Percentiles rank a stretch among this genome's conserved stretches.
Conservation (phyloP, 1,140 invertebrate genomes). For the Formica selysi region DNA sequence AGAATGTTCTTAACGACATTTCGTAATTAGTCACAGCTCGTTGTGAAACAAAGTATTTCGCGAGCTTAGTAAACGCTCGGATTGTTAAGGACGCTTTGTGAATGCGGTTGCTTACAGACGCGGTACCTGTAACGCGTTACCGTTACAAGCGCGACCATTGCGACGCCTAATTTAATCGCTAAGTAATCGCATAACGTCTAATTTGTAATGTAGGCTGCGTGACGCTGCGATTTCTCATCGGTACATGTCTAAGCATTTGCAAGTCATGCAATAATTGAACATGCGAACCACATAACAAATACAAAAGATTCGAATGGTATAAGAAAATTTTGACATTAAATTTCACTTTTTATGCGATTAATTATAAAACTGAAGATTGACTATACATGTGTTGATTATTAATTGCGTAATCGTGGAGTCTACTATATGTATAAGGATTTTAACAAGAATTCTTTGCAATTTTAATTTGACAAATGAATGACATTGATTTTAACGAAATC, state of each 20-base stretch:
- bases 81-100: slow-evolving; percentile 59
- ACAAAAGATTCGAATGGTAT: slow-evolving; percentile 6
- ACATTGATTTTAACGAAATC: not conserved
- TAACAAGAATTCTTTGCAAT: not conserved
- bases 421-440: not conserved
- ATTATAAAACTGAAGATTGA: not conserved
- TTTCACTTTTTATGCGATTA: not conserved
- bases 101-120: slow-evolving; percentile 49
- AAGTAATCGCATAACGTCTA: slow-evolving; percentile 73
- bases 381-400: not conserved
- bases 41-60: slow-evolving; percentile 59
- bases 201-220: slow-evolving; percentile 73
- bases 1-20: slow-evolving; percentile 61
- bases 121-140: slow-evolving; percentile 23
- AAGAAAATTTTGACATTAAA: slow-evolving; percentile 22
- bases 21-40: slow-evolving; percentile 62
- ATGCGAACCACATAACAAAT: slow-evolving; percentile 41
- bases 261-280: slow-evolving; percentile 68
- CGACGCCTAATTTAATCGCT: slow-evolving; percentile 71
- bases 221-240: slow-evolving; percentile 54
- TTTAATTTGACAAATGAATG: not conserved
- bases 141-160: slow-evolving; percentile 46
- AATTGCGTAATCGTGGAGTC: not conserved
- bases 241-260: slow-evolving; percentile 67
- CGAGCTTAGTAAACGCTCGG: slow-evolving; percentile 60